Conservation (phyloP, 1,140 invertebrate genomes). For the Zaprionus capensis region DNA sequence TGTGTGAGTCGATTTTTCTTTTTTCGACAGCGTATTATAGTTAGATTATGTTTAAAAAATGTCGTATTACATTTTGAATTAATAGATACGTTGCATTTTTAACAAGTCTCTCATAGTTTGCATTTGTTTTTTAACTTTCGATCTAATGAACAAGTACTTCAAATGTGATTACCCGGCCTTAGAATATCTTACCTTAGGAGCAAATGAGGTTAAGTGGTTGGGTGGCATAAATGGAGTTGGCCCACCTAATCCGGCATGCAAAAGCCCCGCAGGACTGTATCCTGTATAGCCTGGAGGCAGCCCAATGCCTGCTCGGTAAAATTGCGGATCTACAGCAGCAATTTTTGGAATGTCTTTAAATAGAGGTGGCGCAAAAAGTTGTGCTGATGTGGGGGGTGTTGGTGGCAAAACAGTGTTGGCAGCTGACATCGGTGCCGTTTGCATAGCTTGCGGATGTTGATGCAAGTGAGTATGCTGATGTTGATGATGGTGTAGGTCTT, state of each 20-base stretch:
- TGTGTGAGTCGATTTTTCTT: too few species aligned
- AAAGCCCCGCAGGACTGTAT: conserved; percentile 89
- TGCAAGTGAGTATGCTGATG: conserved; percentile 96
- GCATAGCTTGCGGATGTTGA: conserved; percentile 89
- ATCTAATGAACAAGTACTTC: too few species aligned
- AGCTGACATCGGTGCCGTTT: conserved; percentile 91
- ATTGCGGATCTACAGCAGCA: conserved; percentile 90
- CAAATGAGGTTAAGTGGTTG: conserved; percentile 91
- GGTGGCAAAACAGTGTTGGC: conserved; percentile 87
- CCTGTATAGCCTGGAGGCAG: conserved; percentile 90
- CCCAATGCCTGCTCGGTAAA: conserved; percentile 89
- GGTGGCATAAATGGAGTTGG: conserved; percentile 92
- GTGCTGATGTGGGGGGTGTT: conserved; percentile 83
- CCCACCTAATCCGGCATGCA: conserved; percentile 90
- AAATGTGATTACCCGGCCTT: too few species aligned
- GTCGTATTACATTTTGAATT: too few species aligned
- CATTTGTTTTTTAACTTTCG: too few species aligned
- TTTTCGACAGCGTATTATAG: too few species aligned
- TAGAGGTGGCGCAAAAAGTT: conserved; percentile 85
- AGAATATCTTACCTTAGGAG: conserved; percentile 91
- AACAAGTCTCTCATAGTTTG: too few species aligned
- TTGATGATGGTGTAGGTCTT: conserved; percentile 95
- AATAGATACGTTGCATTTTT: too few species aligned
- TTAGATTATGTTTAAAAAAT: too few species aligned
- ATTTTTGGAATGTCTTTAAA: conserved; percentile 96